phyloP scores from a whole-genome alignment of 2,797 vertebrate genomes.

The Micrastur ruficollis region DNA sequence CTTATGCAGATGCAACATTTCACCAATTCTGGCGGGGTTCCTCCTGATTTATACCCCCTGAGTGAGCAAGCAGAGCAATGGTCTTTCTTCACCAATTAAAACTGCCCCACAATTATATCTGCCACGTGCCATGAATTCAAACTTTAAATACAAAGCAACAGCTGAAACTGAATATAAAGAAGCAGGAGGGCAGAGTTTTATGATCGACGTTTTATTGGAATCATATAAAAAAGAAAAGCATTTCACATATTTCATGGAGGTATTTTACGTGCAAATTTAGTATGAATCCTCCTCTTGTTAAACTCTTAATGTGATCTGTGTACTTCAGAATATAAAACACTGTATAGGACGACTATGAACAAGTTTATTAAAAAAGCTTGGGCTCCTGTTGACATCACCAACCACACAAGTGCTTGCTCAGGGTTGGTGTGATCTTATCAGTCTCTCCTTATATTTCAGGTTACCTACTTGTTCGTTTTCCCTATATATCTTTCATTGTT shows the following conservation, averaged over 20 bases:
- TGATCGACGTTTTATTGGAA: slow-evolving; percentile 72
- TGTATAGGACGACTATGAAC: slow-evolving; percentile 62
- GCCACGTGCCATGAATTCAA: slow-evolving; percentile 17
- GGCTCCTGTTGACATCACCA: slow-evolving; percentile 74
- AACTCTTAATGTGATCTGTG: slow-evolving; percentile 67
- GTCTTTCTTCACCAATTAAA: slow-evolving; percentile 33
- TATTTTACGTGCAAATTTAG: slow-evolving; percentile 74
- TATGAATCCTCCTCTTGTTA: slow-evolving; percentile 75
- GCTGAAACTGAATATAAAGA: slow-evolving; percentile 20
- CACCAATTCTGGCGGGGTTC: not conserved
- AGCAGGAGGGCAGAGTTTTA: slow-evolving; percentile 59
- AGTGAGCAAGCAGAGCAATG: not conserved
- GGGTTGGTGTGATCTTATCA: slow-evolving; percentile 69
- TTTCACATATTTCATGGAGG: slow-evolving; percentile 62
- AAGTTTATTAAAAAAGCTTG: slow-evolving; percentile 73
- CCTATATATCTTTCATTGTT: slow-evolving; percentile 65
- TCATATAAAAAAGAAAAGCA: slow-evolving; percentile 56
- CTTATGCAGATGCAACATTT: not conserved
- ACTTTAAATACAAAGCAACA: slow-evolving; percentile 38
- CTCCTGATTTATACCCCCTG: not conserved
- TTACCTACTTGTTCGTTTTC: slow-evolving; percentile 54
- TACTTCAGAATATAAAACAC: slow-evolving; percentile 65
- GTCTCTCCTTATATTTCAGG: slow-evolving; percentile 49
- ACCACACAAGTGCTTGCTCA: slow-evolving; percentile 70
- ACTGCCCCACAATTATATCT: not conserved